A percentile compares a stretch with the other conserved stretches of the same genome.
Conservation (phyloP, 2,113 vertebrate species). For the Entosphenus tridentatus region DNA sequence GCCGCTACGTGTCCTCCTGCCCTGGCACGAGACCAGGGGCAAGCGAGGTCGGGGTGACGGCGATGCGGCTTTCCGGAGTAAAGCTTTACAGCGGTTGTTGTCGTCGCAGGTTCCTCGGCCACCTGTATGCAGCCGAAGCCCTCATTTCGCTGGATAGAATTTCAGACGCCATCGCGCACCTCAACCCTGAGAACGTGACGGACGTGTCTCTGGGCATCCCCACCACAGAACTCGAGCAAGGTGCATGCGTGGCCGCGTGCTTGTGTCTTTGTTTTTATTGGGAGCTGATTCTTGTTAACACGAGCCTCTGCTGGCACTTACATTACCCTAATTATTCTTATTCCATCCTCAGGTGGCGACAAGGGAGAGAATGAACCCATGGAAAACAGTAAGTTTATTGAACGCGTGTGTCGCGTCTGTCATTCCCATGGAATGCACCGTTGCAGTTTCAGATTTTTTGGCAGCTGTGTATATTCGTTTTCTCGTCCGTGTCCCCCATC, state of each 20-base stretch:
- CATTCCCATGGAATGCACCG: too few species aligned
- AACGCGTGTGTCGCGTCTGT: too few species aligned
- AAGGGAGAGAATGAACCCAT: constrained; percentile 73
- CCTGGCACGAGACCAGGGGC: too few species aligned
- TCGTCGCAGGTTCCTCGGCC: constrained; percentile 60
- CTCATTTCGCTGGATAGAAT: constrained; percentile 95
- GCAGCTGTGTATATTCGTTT: too few species aligned
- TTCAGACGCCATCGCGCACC: constrained; percentile 81
- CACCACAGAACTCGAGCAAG: constrained; percentile 81
- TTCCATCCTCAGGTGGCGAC: constrained; percentile 39
- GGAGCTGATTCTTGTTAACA: background rate
- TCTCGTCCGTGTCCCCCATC: constrained; percentile 9
- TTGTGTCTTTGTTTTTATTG: constrained; percentile 11
- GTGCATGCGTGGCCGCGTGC: constrained; percentile 17
- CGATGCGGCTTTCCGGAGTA: too few species aligned
- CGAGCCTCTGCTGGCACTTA: background rate
- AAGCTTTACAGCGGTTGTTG: background rate
- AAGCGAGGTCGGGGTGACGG: too few species aligned
- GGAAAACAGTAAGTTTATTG: constrained; percentile 58
- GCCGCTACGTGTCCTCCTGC: too few species aligned
- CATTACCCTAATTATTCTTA: background rate
- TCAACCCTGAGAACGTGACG: constrained; percentile 84
- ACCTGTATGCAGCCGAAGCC: constrained; percentile 87
- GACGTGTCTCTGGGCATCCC: constrained; percentile 74
- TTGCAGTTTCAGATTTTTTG: too few species aligned